Evolutionary conservation across 2,113 vertebrate species (phyloP), one percentile per base, ranked within the genome.

Genomic region (Paradisaea rubra): DNA sequence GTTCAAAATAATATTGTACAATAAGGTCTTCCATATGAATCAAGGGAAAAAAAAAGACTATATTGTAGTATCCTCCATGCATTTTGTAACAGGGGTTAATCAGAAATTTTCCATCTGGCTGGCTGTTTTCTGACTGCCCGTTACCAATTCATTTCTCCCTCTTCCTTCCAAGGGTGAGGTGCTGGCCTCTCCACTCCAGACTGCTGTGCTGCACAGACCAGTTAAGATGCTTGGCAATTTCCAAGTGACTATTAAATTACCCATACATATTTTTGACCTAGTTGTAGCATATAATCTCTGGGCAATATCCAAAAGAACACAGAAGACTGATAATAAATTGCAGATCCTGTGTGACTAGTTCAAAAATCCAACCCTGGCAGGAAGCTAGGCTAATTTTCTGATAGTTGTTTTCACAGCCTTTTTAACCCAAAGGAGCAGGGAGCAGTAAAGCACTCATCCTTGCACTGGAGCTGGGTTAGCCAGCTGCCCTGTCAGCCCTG

Each of bases 161-260:
- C 19, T 88, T 89, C 66, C 42, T 93, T 91, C 79, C 71, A 88
- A 83, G 73, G 39, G 47, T 64, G 52, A 89, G 50, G 53, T 69
- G 56, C 74, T 95, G 82, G 76, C 76, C 90, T 95, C 21, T 63
- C 35, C 12, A 41, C 27, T 82, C 7, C 3, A 4, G 35, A 91
- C 74, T 90, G 88, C 76, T 94, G 76, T 82, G 71, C 47, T 93
- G 88, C 71, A 91, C 54, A 88, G 79, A 91, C 11, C 23, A 65
- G 65, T 82, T 74, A 79, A 64, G 70, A 64, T 45, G 76, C 61
- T 28, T 89, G 85, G 53, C 88, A 80, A 73, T 76, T 94, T 94
- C 47, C 42, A 91, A 83, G 76, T 54, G 30, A 49, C 60, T 91
- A 59, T 95, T 80, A 82, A 85, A 93, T 91, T 93, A 95, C 70